Base-by-base conservation (phyloP, 1,140 invertebrate species). In the Pseudomyrmex flavicornis region DNA sequence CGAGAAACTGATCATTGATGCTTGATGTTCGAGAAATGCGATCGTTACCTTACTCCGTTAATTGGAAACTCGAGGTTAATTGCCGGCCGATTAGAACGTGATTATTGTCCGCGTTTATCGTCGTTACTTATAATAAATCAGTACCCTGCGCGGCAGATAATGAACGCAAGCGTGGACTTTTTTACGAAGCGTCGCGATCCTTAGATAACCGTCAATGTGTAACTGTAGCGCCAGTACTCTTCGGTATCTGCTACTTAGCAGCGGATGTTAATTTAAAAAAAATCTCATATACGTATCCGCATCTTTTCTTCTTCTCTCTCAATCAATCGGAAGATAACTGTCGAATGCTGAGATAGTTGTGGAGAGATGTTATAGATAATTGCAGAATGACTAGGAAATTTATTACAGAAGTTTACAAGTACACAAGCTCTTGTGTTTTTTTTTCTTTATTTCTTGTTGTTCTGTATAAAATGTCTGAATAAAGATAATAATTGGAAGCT, bases 11-110 rank as follows among this genome's bases (percentile, higher is more conserved):
- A 70, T 70, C 65, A 44, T 58, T 44, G 52, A 46, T 69, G 46
- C 10, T 69, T 44, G 8, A 54, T 48, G 22, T 8, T 69, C 20
- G 46, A 69, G 62, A 82, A 72, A 56, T 63, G 63, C 35, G 35
- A 82, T 80, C 50, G 59, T 35, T 61, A 8, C 7, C 20, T 63
- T 61, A 72, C 46, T 66, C 26, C 77, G 77, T 91, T 91, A 92
- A 92, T 92, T 90, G 89, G 77, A 86, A 89, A 88, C 87, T 87
- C 84, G 87, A 73, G 76, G 75, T 92, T 91, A 91, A 92, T 92
- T 91, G 88, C 88, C 62, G 66, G 46, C 77, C 77, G 88, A 91
- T 91, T 89, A 90, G 76, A 80, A 58, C 48, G 70, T 70, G 83
- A 89, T 85, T 85, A 87, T 75, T 77, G 35, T 35, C 5, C 50